These are phyloP conservation scores for Watsonalla cultraria DNA, from an alignment of 2,888 invertebrate genomes.

Conservation along the genomic window DNA sequence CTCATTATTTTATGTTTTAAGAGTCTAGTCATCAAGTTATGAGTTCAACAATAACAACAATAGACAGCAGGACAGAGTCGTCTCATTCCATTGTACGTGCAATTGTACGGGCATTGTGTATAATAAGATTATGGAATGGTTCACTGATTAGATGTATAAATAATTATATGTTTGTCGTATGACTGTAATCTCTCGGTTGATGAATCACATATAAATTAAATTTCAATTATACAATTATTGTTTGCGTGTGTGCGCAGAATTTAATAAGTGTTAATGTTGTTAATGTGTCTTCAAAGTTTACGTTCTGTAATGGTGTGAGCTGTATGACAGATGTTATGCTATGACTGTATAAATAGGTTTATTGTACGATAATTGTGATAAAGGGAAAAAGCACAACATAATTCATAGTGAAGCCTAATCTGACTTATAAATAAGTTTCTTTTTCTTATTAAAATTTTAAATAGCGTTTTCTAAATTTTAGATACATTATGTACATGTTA, in stretches of 20 bases:
- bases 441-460: slow-evolving; percentile 50
- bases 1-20: slow-evolving; percentile 75
- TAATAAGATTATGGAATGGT: slow-evolving; percentile 3
- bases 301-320: slow-evolving; percentile 50
- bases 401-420: slow-evolving; percentile 71
- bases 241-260: slow-evolving; percentile 16
- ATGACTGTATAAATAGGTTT: slow-evolving; percentile 52
- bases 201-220: not conserved
- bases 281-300: slow-evolving; percentile 44
- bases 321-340: slow-evolving; percentile 61
- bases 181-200: slow-evolving; percentile 2
- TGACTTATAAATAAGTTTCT: slow-evolving; percentile 59
- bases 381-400: slow-evolving; percentile 73
- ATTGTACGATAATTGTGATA: slow-evolving; percentile 71
- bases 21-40: slow-evolving; percentile 76
- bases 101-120: slow-evolving; percentile 11
- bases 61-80: slow-evolving; percentile 31
- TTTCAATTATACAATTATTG: slow-evolving; percentile 1
- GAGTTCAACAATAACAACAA: slow-evolving; percentile 55
- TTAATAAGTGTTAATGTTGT: slow-evolving; percentile 32
- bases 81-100: slow-evolving; percentile 35
- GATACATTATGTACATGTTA: slow-evolving; percentile 51
- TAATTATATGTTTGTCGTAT: slow-evolving; percentile 3
- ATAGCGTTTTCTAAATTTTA: slow-evolving; percentile 56
- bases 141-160: slow-evolving; percentile 2